Evolutionary conservation across 2,888 invertebrate species (phyloP), one percentile per base, ranked within the genome.

Genomic region (Pelosia muscerda): DNA sequence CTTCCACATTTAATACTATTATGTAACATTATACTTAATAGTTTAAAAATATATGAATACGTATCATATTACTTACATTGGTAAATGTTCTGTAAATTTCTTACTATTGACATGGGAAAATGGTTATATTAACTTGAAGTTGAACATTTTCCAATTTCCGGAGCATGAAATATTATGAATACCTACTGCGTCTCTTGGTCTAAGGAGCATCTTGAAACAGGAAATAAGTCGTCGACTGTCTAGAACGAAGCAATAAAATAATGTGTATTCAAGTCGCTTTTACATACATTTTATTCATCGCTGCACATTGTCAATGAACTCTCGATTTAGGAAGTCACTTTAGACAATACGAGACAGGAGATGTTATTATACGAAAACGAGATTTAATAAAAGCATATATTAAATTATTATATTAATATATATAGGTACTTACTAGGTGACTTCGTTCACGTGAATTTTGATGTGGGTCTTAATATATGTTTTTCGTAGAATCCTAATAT

Each of bases 121-220:
- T 66, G 63, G 72, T 66, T 56, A 65, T 66, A 71, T 58, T 73
- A 72, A 69, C 67, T 70, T 65, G 38, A 71, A 73, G 71, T 73
- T 72, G 72, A 74, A 73, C 75, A 76, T 76, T 76, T 79, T 78
- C 71, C 81, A 81, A 79, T 81, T 76, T 81, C 76, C 79, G 71
- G 66, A 64, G 66, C 53, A 60, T 76, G 76, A 73, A 80, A 73
- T 79, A 80, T 74, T 80, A 74, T 80, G 72, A 73, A 76, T 75
- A 49, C 28, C 28, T 28, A 77, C 68, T 63, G 67, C 66, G 73
- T 28, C 61, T 60, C 68, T 42, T 72, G 70, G 64, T 67, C 68
- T 75, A 72, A 75, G 72, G 64, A 4, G 71, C 75, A 55, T 54
- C 71, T 73, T 67, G 69, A 59, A 77, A 71, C 69, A 77, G 78